Evolutionary conservation across 2,888 invertebrate species (phyloP).

Genomic region (Tipula confusa): DNA sequence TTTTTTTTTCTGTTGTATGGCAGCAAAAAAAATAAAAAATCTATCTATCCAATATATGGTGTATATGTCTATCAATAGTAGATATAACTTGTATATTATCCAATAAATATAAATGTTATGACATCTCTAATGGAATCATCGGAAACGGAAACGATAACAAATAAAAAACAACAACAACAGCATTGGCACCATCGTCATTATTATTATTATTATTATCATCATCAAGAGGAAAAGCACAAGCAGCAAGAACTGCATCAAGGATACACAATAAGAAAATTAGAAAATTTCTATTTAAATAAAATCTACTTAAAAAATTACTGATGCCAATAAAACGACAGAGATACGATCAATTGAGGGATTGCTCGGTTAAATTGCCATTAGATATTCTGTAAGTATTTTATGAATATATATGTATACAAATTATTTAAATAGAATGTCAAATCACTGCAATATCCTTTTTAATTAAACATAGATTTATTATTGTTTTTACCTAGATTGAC

Average conservation of each 20-base stretch:
- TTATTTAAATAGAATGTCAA: not conserved
- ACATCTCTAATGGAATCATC: conserved; percentile 27
- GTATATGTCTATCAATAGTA: not conserved
- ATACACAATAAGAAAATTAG: not conserved
- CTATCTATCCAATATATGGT: not conserved
- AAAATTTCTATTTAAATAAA: not conserved
- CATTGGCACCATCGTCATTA: not conserved
- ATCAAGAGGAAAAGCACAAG: not conserved
- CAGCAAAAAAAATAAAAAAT: no score
- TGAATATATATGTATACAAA: not conserved
- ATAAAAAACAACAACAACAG: not conserved
- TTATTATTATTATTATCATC: not conserved
- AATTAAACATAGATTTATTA: not conserved
- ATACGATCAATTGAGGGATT: conserved; percentile 45
- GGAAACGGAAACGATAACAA: conserved; percentile 29
- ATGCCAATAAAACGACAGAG: conserved; percentile 39
- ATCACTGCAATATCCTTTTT: not conserved
- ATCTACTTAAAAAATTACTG: conserved; percentile 33
- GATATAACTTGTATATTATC: conserved; percentile 1
- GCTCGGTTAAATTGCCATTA: conserved; percentile 50
- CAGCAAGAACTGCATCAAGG: not conserved
- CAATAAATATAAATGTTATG: conserved; percentile 20
- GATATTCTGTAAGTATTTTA: conserved; percentile 49
- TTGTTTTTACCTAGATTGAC: not conserved
- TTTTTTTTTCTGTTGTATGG: not conserved